Percentiles rank a stretch among this genome's conserved stretches.
These are phyloP conservation scores for Muschampia plurimacula DNA, from an alignment of 2,888 invertebrate species.

Conservation along the genomic window DNA sequence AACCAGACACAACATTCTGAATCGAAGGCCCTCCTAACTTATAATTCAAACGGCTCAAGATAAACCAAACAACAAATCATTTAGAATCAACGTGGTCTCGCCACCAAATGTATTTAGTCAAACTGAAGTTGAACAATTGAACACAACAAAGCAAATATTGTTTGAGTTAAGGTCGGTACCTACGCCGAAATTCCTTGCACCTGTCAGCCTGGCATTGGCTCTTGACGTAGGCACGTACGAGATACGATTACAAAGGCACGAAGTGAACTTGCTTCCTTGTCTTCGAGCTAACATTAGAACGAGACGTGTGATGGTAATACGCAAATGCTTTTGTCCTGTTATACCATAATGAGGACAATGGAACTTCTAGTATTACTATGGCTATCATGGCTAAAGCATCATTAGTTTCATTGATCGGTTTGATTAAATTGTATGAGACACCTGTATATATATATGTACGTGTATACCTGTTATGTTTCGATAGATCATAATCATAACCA, in stretches of 20 bases:
- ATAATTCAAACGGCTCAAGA: constrained; percentile 5
- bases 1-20: neutral
- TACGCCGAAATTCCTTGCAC: constrained; percentile 63
- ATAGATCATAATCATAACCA: too few species aligned
- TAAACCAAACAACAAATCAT: constrained; percentile 13
- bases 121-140: constrained; percentile 24
- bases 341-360: constrained; percentile 40
- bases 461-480: neutral
- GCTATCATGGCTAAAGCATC: constrained; percentile 50
- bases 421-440: neutral
- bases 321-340: constrained; percentile 34
- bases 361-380: constrained; percentile 40
- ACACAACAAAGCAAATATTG: constrained; percentile 42
- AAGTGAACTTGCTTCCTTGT: constrained; percentile 44
- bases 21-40: constrained; percentile 1
- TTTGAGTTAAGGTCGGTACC: constrained; percentile 68
- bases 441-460: constrained; percentile 3
- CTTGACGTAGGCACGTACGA: constrained; percentile 40
- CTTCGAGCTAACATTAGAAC: constrained; percentile 50
- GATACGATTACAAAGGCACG: constrained; percentile 35
- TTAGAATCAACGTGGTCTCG: neutral
- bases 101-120: constrained; percentile 25
- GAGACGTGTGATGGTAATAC: constrained; percentile 23
- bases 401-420: constrained; percentile 25
- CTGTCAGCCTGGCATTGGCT: constrained; percentile 44